These are phyloP conservation scores for Chymomyza caudatula DNA, from an alignment of 2,888 invertebrate species.

Conservation along the genomic window DNA sequence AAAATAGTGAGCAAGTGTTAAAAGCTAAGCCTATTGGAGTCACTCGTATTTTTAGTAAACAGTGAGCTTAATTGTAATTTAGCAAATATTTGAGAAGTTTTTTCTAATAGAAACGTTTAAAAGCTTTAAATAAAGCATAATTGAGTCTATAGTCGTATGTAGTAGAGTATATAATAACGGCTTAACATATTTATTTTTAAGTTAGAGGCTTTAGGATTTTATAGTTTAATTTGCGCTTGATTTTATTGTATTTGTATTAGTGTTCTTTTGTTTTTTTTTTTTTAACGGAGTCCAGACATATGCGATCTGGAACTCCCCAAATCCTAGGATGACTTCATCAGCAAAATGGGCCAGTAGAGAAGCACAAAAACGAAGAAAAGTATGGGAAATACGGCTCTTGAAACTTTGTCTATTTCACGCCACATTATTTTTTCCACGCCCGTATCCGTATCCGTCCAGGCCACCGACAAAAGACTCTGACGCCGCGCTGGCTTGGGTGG, in stretches of 20 bases:
- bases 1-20: background rate
- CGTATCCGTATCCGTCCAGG: slow-evolving; percentile 83
- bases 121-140: background rate
- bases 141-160: background rate
- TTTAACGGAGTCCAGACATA: slow-evolving; percentile 77
- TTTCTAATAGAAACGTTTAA: background rate
- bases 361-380: slow-evolving; percentile 87
- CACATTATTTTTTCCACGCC: slow-evolving; percentile 87
- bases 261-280: slow-evolving; percentile 25
- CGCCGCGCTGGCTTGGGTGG: slow-evolving; percentile 77
- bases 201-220: background rate
- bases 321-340: slow-evolving; percentile 82
- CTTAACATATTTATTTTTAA: background rate
- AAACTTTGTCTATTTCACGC: slow-evolving; percentile 87
- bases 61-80: background rate
- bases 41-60: background rate
- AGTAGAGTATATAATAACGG: background rate
- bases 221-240: background rate
- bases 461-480: slow-evolving; percentile 80
- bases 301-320: slow-evolving; percentile 77
- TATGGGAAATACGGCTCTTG: slow-evolving; percentile 87
- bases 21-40: background rate
- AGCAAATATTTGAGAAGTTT: background rate
- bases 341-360: slow-evolving; percentile 88
- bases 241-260: background rate